These are phyloP conservation scores for Formicarius rufipectus DNA, from an alignment of 2,113 vertebrate species.

Conservation along the genomic window DNA sequence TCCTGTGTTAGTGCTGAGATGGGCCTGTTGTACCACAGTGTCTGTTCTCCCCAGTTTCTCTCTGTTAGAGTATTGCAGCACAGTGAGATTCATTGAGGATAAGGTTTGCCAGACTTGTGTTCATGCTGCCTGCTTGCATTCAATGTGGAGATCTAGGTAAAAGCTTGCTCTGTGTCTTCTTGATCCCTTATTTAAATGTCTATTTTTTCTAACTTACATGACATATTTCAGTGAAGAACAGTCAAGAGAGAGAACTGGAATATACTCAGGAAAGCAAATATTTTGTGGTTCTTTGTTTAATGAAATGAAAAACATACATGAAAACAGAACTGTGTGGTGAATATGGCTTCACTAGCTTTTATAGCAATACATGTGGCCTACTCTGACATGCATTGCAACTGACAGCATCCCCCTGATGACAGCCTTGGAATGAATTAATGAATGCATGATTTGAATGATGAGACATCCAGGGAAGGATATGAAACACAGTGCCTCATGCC, in stretches of 20 bases:
- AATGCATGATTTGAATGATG: neutral
- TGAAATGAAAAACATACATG: neutral
- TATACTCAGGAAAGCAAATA: neutral
- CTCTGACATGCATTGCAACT: neutral
- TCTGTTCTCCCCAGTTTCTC: neutral
- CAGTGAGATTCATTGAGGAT: neutral
- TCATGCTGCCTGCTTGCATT: neutral
- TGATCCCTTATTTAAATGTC: neutral
- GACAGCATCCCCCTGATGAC: neutral
- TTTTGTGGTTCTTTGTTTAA: neutral
- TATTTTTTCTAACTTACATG: neutral
- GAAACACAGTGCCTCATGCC: neutral
- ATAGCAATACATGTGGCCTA: neutral
- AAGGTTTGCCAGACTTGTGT: neutral
- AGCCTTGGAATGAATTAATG: neutral
- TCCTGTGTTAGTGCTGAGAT: neutral
- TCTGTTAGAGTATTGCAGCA: too few species aligned
- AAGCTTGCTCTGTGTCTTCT: neutral
- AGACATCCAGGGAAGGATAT: neutral
- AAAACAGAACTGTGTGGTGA: neutral
- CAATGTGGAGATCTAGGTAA: fast-evolving
- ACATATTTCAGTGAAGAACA: neutral
- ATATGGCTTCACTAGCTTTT: neutral
- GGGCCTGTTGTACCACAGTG: neutral
- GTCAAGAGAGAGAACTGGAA: neutral